A percentile compares a stretch with the other conserved stretches of the same genome.
Evolutionary conservation across 2,888 invertebrate genomes (phyloP).

Genomic region (Formica aserva): DNA sequence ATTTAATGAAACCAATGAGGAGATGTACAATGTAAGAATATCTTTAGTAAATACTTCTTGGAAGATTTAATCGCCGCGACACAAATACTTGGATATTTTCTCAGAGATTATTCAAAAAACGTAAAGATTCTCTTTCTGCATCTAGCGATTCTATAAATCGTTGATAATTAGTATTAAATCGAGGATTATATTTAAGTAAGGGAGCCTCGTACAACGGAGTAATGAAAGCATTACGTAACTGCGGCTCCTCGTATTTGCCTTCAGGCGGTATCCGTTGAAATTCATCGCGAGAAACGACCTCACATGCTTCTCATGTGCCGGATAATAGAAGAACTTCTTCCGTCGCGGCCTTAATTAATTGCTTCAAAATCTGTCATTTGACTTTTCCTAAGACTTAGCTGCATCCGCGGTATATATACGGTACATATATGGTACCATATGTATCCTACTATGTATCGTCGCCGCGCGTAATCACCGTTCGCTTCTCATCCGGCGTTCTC

Average conservation of each 20-base stretch:
- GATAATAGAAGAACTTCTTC: slow-evolving; percentile 56
- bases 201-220: slow-evolving; percentile 24
- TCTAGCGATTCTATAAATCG: slow-evolving; percentile 36
- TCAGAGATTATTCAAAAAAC: background rate
- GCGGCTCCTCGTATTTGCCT: slow-evolving; percentile 50
- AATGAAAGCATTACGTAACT: slow-evolving; percentile 56
- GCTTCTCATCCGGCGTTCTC: slow-evolving; percentile 65
- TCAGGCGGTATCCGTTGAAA: slow-evolving; percentile 53
- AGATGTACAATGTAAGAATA: background rate
- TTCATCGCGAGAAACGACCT: slow-evolving; percentile 57
- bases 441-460: slow-evolving; percentile 46
- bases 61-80: slow-evolving; percentile 10
- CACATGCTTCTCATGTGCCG: slow-evolving; percentile 32
- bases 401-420: background rate
- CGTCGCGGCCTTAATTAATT: slow-evolving; percentile 52
- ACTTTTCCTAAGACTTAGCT: slow-evolving; percentile 48
- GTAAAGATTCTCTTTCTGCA: slow-evolving; percentile 1
- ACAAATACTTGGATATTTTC: background rate
- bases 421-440: background rate
- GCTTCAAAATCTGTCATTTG: slow-evolving; percentile 51
- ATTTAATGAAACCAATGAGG: background rate
- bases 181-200: slow-evolving; percentile 52
- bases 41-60: background rate
- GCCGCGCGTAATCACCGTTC: slow-evolving; percentile 53
- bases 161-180: slow-evolving; percentile 51